Base-by-base conservation (phyloP, 2,113 vertebrate genomes). In the Isichthys henryi region DNA sequence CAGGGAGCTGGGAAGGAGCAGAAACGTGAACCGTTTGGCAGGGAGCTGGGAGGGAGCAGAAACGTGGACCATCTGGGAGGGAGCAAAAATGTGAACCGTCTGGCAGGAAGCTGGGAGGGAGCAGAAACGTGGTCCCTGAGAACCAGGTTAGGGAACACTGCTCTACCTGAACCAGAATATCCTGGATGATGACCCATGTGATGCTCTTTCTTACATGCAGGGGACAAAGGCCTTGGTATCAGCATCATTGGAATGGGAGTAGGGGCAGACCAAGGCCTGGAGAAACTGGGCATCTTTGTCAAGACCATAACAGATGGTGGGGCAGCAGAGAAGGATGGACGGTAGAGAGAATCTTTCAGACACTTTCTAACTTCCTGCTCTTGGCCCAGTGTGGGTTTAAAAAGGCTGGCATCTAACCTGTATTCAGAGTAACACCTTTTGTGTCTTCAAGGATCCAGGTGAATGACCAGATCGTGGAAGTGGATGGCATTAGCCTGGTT, bases 191-290 rank as follows among this genome's bases (percentile, higher is more conserved):
- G 1, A 8, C 82, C 15, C 43, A 89, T 17, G 88, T 0, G 88
- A 3, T 91, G 35, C 39, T 80, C 10, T 91, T 23, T 83, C 21
- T n/a, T 90, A 90, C 46, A 88, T 13, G 89, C 88, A 98, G 97
- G 97, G 94, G 97, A 97, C 92, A 97, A 97, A 82, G 97, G 97
- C 4, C 95, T 98, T 90, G 97, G 97, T 77, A 98, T 98, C 94
- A 98, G 97, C 92, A 98, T 98, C 91, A 98, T 98, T 90, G 97
- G 97, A 91, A 98, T 98, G 97, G 97, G 97, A 91, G 97, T 98
- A 89, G 97, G 97, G 91, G 97, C 97, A 53, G 97, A 98, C 92
- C 97, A 98, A 92, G 97, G 97, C 86, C 92, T 98, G 92, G 97
- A 98, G 92, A 98, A 98, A 92, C 95, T 98, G 58, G 97, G 97